These are phyloP conservation scores for Aspiorhynchus laticeps DNA, from an alignment of 2,113 vertebrate genomes.

Conservation along the genomic window DNA sequence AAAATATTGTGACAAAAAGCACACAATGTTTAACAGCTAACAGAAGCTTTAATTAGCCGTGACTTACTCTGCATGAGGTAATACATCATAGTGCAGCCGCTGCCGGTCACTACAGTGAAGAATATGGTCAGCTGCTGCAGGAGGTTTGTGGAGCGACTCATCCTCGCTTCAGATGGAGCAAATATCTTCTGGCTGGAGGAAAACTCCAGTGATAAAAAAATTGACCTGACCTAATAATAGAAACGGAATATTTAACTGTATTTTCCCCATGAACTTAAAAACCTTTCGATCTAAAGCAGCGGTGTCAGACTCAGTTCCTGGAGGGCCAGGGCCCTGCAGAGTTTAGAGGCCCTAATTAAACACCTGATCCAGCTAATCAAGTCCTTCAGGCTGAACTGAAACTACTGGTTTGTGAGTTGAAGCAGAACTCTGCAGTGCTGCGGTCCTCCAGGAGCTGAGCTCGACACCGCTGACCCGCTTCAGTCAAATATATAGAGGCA, in stretches of 20 bases:
- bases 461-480: no score
- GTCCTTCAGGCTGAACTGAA: no score
- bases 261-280: neutral
- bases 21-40: neutral
- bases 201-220: neutral
- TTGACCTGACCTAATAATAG: neutral
- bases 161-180: constrained; percentile 50
- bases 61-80: constrained; percentile 82
- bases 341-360: no score
- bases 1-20: neutral
- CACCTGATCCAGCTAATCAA: no score
- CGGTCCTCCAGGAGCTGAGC: no score
- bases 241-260: neutral
- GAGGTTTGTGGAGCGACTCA: constrained; percentile 75
- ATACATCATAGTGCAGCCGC: constrained; percentile 80
- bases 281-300: neutral
- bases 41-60: neutral
- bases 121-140: constrained; percentile 83
- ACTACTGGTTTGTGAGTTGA: no score
- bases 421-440: no score
- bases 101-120: constrained; percentile 75
- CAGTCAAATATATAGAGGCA: no score
- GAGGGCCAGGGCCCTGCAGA: no score
- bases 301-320: no score
- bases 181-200: neutral